phyloP scores from a whole-genome alignment of 2,888 invertebrate genomes.

The Euphydryas editha region DNA sequence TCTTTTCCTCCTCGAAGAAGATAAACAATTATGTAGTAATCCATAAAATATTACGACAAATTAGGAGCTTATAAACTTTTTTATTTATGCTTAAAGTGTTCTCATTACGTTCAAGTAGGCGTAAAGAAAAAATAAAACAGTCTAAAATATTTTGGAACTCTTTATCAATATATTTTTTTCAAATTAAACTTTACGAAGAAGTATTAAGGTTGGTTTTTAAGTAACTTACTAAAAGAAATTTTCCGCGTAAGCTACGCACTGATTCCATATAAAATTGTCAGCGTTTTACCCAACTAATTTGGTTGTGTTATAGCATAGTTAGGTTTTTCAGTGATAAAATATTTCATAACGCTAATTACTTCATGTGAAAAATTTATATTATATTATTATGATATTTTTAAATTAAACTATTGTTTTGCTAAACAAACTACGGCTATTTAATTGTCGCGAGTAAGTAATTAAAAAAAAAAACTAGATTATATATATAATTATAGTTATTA shows the following conservation, averaged over 20 bases:
- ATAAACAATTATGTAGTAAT: neutral
- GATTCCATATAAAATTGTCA: slow-evolving; percentile 72
- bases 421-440: no score
- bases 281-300: slow-evolving; percentile 54
- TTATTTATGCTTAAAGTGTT: slow-evolving; percentile 47
- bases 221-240: slow-evolving; percentile 42
- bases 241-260: slow-evolving; percentile 63
- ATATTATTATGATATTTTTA: no score
- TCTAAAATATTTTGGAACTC: slow-evolving; percentile 49
- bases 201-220: slow-evolving; percentile 42
- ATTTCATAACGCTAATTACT: neutral
- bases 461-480: no score
- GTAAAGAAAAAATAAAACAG: slow-evolving; percentile 50
- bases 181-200: slow-evolving; percentile 41
- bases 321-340: slow-evolving; percentile 21
- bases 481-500: no score
- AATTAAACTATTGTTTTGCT: no score
- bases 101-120: slow-evolving; percentile 51
- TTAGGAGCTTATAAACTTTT: neutral
- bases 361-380: no score
- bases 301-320: slow-evolving; percentile 50
- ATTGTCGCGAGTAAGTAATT: no score
- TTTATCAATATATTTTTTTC: slow-evolving; percentile 1
- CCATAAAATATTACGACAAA: neutral
- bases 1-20: no score